These are phyloP conservation scores for Yoshiicerus persimilis DNA, from an alignment of 1,140 invertebrate genomes.

Conservation along the genomic window DNA sequence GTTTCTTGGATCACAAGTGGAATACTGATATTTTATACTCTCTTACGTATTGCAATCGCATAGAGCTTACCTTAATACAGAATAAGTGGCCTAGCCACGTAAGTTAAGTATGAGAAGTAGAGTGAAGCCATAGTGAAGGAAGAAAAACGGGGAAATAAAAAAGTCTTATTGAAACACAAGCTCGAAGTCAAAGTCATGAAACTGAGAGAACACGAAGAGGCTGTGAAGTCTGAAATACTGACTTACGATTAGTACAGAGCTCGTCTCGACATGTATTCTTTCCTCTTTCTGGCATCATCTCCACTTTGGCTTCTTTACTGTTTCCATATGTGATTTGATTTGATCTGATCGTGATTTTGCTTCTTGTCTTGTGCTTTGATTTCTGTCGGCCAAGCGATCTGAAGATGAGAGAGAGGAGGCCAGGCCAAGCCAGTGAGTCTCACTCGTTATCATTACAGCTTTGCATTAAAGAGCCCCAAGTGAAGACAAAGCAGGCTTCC, in stretches of 20 bases:
- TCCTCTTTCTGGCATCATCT: neutral
- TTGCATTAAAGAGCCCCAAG: neutral
- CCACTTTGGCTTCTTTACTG: neutral
- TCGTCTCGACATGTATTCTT: neutral
- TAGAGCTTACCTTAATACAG: neutral
- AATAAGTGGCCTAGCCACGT: neutral
- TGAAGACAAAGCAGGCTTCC: neutral
- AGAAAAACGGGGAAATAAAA: neutral
- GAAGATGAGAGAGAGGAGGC: neutral
- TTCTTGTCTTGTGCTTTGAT: constrained; percentile 3
- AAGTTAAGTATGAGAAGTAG: neutral
- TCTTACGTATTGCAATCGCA: too few species aligned
- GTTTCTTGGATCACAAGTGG: neutral
- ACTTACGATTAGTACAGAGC: neutral
- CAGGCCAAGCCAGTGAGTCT: neutral
- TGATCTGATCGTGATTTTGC: constrained; percentile 2
- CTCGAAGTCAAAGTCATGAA: constrained; percentile 5
- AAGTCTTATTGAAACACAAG: neutral
- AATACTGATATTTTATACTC: neutral
- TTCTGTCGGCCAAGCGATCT: neutral
- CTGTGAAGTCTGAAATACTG: neutral
- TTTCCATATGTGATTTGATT: constrained; percentile 17
- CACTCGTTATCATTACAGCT: neutral
- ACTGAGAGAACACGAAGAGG: neutral
- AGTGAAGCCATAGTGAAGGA: too few species aligned